Conservation (phyloP, 2,888 invertebrate genomes). For the Troilus luridus region DNA sequence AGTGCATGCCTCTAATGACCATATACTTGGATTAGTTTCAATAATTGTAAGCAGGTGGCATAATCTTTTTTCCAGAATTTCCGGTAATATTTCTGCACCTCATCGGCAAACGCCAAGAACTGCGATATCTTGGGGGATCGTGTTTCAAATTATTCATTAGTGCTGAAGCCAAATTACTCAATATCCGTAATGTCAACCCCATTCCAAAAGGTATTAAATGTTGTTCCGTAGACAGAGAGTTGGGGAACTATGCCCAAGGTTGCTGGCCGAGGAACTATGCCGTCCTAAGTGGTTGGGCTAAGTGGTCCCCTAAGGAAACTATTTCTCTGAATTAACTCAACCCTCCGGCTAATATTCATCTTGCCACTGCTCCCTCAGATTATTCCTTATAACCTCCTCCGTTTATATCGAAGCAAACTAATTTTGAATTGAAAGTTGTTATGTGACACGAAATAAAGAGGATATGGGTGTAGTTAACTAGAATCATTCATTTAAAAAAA, state of each 20-base stretch:
- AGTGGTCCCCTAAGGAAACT: neutral
- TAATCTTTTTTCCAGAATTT: too few relatives aligned
- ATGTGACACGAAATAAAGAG: too few relatives aligned
- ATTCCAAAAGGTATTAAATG: neutral
- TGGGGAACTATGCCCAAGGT: neutral
- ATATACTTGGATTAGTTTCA: too few relatives aligned
- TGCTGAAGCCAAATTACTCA: neutral
- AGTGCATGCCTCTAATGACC: too few relatives aligned
- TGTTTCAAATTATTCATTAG: too few relatives aligned
- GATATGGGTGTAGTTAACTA: too few relatives aligned
- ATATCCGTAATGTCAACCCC: constrained; percentile 1
- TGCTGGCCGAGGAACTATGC: constrained; percentile 11
- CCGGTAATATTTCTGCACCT: too few relatives aligned
- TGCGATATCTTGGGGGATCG: too few relatives aligned
- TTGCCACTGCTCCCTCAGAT: neutral
- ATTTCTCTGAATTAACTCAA: constrained; percentile 43
- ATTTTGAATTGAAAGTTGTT: neutral
- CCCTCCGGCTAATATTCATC: constrained; percentile 13
- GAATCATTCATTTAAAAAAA: too few relatives aligned
- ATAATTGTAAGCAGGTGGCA: too few relatives aligned
- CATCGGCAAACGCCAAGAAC: too few relatives aligned
- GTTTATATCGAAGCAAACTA: neutral
- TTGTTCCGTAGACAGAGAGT: neutral
- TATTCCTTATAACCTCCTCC: neutral
- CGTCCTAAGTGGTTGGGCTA: constrained; percentile 24